A percentile compares a stretch with the other conserved stretches of the same genome.
Conservation (phyloP, 2,113 vertebrate species). For the Gallinago jamesoni region DNA sequence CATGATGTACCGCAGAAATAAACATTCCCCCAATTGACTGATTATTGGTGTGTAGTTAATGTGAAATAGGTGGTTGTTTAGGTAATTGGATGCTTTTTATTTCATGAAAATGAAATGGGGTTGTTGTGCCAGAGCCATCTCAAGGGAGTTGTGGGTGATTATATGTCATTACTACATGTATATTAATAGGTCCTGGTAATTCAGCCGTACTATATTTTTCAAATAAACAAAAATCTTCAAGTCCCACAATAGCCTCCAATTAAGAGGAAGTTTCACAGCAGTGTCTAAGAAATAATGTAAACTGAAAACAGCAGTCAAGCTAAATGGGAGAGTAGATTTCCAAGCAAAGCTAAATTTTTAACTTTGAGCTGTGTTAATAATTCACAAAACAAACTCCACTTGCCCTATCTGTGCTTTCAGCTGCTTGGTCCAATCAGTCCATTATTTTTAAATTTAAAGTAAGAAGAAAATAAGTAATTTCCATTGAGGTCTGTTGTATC, state of each 20-base stretch:
- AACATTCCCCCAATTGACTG: conserved; percentile 43
- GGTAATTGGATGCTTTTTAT: conserved; percentile 70
- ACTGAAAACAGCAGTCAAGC: conserved; percentile 49
- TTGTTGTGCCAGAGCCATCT: conserved; percentile 45
- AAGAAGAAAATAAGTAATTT: conserved; percentile 7
- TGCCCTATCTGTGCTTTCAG: conserved; percentile 47
- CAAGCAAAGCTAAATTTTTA: conserved; percentile 60
- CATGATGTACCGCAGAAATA: background rate
- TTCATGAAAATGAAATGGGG: conserved; percentile 57
- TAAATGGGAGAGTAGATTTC: conserved; percentile 48
- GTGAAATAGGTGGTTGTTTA: conserved; percentile 68
- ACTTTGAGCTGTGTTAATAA: conserved; percentile 51
- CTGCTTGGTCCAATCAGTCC: conserved; percentile 49
- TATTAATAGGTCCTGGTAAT: conserved; percentile 66
- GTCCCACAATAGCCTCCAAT: conserved; percentile 52
- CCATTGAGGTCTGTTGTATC: background rate
- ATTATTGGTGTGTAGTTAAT: conserved; percentile 67
- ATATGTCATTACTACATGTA: conserved; percentile 58
- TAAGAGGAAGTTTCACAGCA: conserved; percentile 53
- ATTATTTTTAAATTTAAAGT: conserved; percentile 48
- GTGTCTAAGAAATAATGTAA: conserved; percentile 54
- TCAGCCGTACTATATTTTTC: conserved; percentile 57
- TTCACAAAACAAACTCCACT: conserved; percentile 51
- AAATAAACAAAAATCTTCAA: conserved; percentile 69
- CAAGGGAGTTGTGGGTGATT: conserved; percentile 60